phyloP scores from a whole-genome alignment of 2,113 vertebrate genomes.

The Panthera leo region DNA sequence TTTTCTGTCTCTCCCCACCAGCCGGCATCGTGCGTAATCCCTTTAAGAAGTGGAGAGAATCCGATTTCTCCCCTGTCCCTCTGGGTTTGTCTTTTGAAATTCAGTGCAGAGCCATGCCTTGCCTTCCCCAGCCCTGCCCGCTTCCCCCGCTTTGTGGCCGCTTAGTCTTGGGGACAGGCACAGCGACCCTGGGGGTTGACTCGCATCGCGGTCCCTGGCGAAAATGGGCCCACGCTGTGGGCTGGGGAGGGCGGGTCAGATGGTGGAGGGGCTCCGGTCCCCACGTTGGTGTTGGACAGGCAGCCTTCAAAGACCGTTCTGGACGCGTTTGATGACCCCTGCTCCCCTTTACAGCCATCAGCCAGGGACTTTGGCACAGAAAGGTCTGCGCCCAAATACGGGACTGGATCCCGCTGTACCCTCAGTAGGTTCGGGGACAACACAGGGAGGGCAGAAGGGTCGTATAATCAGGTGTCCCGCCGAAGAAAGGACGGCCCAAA shows the following conservation, averaged over 20 bases:
- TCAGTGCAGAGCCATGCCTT: neutral
- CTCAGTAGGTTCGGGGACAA: fast-evolving
- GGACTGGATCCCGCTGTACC: neutral
- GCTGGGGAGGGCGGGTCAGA: neutral
- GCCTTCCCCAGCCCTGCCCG: neutral
- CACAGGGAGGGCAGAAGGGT: neutral
- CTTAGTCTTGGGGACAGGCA: constrained; percentile 66
- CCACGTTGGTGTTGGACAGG: fast-evolving
- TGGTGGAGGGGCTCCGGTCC: fast-evolving
- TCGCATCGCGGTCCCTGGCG: neutral
- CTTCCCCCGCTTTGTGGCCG: neutral
- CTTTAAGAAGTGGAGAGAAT: constrained; percentile 74
- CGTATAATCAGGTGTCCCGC: neutral
- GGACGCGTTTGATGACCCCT: fast-evolving
- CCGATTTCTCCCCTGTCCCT: constrained; percentile 68
- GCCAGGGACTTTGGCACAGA: neutral
- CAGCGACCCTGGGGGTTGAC: neutral
- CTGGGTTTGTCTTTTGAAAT: constrained; percentile 79
- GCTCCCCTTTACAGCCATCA: neutral
- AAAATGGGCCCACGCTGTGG: neutral
- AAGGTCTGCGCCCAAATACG: neutral
- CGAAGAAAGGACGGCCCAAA: neutral
- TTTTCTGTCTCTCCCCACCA: constrained; percentile 63
- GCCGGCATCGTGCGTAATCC: constrained; percentile 68
- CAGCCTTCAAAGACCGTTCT: neutral